These are phyloP conservation scores for Vidua chalybeata DNA, from an alignment of 2,113 vertebrate genomes.

Conservation along the genomic window DNA sequence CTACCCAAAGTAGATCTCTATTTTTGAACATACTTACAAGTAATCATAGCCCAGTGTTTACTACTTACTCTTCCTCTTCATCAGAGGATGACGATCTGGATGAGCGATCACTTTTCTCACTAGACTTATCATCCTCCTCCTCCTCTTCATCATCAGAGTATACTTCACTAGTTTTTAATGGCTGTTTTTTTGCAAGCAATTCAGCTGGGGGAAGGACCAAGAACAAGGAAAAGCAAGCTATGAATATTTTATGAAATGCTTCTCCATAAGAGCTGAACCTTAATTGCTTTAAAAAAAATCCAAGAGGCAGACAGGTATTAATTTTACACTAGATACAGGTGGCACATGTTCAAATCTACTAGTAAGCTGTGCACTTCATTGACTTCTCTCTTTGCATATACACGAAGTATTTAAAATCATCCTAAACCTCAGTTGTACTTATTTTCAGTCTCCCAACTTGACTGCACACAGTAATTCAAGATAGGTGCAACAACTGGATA, in stretches of 20 bases:
- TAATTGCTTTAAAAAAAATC: neutral
- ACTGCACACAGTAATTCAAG: neutral
- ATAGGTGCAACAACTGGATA: neutral
- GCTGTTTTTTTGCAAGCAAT: slow-evolving; percentile 92
- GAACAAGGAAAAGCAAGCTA: neutral
- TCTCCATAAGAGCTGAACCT: neutral
- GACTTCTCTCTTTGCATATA: neutral
- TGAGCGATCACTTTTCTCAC: slow-evolving; percentile 93
- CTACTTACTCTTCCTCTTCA: slow-evolving; percentile 93
- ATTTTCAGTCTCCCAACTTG: neutral
- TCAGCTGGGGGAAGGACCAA: slow-evolving; percentile 80
- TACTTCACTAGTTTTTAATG: slow-evolving; percentile 96
- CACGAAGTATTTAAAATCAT: neutral
- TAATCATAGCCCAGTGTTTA: neutral
- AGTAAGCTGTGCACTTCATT: neutral
- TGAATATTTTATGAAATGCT: neutral
- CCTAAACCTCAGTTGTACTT: neutral
- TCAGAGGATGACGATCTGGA: slow-evolving; percentile 93
- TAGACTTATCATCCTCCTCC: slow-evolving; percentile 97
- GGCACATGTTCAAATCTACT: neutral
- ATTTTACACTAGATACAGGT: neutral
- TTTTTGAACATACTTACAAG: neutral
- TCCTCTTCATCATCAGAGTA: slow-evolving; percentile 98
- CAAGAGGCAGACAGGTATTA: neutral
- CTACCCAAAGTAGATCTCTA: neutral